phyloP scores from a whole-genome alignment of 1,140 invertebrate species.

The Amyelois transitella region DNA sequence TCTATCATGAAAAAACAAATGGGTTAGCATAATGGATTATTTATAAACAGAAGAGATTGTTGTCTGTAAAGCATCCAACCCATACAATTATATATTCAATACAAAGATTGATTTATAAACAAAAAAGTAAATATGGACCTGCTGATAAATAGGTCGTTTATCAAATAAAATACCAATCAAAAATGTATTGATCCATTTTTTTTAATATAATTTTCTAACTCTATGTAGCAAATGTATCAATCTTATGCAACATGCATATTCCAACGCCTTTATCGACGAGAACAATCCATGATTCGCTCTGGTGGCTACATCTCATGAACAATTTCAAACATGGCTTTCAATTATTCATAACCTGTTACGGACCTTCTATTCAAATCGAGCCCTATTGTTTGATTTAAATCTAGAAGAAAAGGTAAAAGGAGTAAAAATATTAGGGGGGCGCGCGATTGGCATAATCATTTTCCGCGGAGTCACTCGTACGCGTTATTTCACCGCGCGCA shows the following conservation, averaged over 20 bases:
- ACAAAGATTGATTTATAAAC: too few relatives aligned
- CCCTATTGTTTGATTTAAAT: conserved; percentile 1
- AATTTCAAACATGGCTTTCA: not conserved
- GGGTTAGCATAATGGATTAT: too few relatives aligned
- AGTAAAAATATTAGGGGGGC: conserved; percentile 10
- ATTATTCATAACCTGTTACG: not conserved
- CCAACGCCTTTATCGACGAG: not conserved
- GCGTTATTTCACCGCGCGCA: conserved; percentile 37
- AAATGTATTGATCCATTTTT: not conserved
- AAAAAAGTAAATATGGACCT: too few relatives aligned
- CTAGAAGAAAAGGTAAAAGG: conserved; percentile 1
- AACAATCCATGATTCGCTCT: not conserved
- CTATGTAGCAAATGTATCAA: conserved; percentile 16
- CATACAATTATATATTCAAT: too few relatives aligned
- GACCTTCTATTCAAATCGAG: not conserved
- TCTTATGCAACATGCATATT: conserved; percentile 34
- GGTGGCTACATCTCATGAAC: not conserved
- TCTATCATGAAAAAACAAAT: too few relatives aligned
- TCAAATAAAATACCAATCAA: not conserved
- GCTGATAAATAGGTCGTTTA: too few relatives aligned
- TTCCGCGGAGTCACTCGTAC: conserved; percentile 33
- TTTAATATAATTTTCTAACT: conserved; percentile 8
- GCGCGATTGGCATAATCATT: conserved; percentile 6
- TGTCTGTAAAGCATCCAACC: too few relatives aligned
- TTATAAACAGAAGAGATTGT: too few relatives aligned